Evolutionary conservation across 2,113 vertebrate species (phyloP), one percentile per base, ranked within the genome.

Genomic region (Callorhinus ursinus): DNA sequence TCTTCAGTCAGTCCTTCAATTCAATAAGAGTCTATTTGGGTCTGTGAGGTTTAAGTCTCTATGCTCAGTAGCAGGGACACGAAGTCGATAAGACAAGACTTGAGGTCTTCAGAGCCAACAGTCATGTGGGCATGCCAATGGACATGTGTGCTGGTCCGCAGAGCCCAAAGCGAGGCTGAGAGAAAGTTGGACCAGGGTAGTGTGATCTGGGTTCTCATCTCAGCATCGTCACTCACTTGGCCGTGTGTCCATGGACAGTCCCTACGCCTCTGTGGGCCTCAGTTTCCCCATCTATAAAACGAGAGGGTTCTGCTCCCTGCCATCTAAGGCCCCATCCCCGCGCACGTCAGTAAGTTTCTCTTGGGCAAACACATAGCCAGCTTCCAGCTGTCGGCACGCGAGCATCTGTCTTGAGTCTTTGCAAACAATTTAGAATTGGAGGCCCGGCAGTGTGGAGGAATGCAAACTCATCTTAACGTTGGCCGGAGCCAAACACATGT

Each of bases 351-450:
- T 13, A 21, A 51, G 77, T 4, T 55, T 90, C 72, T 65, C 79
- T 28, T 42, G 53, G 74, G 72, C 53, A 69, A 76, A 95, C 57
- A 22, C 24, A 18, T 14, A 80, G 42, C 51, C 82, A 51, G 79
- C 92, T 93, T 95, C 93, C 69, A 97, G 95, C 36, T 93, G 80
- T 82, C 8, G 16, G 90, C 93, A 51, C 5, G 18, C 0, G 1
- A 96, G 83, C 93, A 93, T 97, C 96, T 95, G 96, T 96, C 92
- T 91, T 12, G 91, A 88, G 49, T 94, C 93, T 96, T 86, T 9
- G 65, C 96, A 97, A 95, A 96, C 72, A 87, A 82, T 95, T 96
- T 85, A 72, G 95, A 94, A 42, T 53, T 67, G 90, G 92, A 97
- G 87, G 49, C 94, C 26, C 26, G 71, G 79, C 67, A 0, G 16